These are phyloP conservation scores for Mongoloraphidia duomilia DNA, from an alignment of 2,888 invertebrate genomes.

Conservation along the genomic window DNA sequence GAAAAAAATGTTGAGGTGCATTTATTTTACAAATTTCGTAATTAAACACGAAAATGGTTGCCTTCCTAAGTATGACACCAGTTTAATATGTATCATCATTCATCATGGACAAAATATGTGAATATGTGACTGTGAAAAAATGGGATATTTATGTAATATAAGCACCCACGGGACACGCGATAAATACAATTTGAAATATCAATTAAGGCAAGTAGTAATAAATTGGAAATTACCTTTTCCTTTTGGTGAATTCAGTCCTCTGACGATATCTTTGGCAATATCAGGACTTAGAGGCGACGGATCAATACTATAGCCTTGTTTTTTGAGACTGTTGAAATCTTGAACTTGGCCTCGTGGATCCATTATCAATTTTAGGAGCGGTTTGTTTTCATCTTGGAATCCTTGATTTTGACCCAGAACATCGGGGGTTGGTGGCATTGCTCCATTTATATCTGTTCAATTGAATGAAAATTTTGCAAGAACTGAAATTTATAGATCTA, in stretches of 20 bases:
- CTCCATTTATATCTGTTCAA: neutral
- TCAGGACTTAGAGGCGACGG: slow-evolving; percentile 53
- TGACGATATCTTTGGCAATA: slow-evolving; percentile 61
- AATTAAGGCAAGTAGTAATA: no score
- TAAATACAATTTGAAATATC: neutral
- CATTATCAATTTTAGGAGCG: slow-evolving; percentile 57
- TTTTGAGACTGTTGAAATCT: slow-evolving; percentile 49
- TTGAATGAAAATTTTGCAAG: no score
- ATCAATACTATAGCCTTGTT: slow-evolving; percentile 48
- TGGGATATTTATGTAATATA: no score
- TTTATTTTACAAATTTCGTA: no score
- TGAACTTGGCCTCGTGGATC: slow-evolving; percentile 60
- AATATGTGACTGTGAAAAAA: neutral
- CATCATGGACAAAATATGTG: no score
- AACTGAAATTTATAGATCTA: no score
- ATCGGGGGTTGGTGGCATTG: slow-evolving; percentile 3
- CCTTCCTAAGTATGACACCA: no score
- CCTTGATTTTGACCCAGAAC: neutral
- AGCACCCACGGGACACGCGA: no score
- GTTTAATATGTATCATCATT: no score
- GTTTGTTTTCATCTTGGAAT: slow-evolving; percentile 28
- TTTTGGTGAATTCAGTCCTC: slow-evolving; percentile 61
- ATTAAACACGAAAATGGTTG: no score
- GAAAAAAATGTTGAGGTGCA: no score
- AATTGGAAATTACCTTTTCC: slow-evolving; percentile 47